Percentiles rank a stretch among this genome's conserved stretches.
These are phyloP conservation scores for Axea sp. DNA, from an alignment of 2,888 invertebrate genomes.

Conservation along the genomic window DNA sequence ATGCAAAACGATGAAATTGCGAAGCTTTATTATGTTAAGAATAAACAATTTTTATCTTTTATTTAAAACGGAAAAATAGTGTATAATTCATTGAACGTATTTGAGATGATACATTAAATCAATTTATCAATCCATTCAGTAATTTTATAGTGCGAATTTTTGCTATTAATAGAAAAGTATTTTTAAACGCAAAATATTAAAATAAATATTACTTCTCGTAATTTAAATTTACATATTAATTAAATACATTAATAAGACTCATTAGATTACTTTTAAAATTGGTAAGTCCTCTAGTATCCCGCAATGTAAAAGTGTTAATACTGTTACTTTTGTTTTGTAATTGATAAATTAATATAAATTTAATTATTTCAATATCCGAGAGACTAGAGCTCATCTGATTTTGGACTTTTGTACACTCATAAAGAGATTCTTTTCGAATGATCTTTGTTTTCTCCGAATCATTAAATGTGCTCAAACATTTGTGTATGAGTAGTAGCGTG, in stretches of 20 bases:
- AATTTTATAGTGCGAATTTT: neutral
- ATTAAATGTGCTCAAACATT: conserved; percentile 20
- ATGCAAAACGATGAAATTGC: conserved; percentile 24
- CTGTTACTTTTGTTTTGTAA: conserved; percentile 17
- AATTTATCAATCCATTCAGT: conserved; percentile 4
- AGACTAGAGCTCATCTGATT: conserved; percentile 44
- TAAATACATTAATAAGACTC: conserved; percentile 11
- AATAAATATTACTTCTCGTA: too few species aligned
- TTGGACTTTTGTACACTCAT: too few species aligned
- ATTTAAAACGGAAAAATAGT: too few species aligned
- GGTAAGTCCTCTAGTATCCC: conserved; percentile 2
- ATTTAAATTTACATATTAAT: neutral
- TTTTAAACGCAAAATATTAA: too few species aligned
- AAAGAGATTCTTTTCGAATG: too few species aligned
- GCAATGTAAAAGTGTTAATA: conserved; percentile 20
- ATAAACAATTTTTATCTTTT: too few species aligned
- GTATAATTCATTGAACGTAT: too few species aligned
- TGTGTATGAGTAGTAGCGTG: conserved; percentile 11
- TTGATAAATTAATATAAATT: conserved; percentile 9
- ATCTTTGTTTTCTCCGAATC: too few species aligned
- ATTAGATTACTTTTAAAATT: neutral
- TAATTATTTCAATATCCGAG: conserved; percentile 8
- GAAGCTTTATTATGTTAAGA: too few species aligned
- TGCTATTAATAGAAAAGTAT: too few species aligned
- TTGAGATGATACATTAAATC: neutral